Conservation (phyloP, 2,113 vertebrate genomes). For the Agelaius phoeniceus region DNA sequence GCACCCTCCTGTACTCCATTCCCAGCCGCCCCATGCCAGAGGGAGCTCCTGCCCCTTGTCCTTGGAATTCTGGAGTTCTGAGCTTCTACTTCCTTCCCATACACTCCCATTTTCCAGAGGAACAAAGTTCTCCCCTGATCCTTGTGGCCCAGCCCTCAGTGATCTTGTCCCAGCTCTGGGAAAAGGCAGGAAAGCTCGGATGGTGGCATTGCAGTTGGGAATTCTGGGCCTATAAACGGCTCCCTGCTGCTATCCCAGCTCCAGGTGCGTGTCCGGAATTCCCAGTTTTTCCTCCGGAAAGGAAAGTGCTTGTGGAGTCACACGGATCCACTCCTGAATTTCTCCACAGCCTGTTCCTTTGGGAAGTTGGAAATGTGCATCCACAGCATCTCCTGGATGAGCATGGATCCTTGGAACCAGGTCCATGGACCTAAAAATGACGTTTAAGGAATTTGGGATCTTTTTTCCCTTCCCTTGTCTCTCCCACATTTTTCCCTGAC, state of each 20-base stretch:
- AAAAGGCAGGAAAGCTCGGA: neutral
- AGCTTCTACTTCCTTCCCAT: neutral
- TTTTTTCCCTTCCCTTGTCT: neutral
- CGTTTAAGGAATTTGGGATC: neutral
- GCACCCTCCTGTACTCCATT: neutral
- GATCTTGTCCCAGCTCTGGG: accelerated
- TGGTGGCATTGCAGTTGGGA: neutral
- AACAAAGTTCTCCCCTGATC: neutral
- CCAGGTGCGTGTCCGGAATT: neutral
- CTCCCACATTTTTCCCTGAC: neutral
- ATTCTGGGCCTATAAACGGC: neutral
- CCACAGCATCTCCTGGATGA: accelerated
- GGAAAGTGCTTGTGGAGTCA: neutral
- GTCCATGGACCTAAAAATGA: neutral
- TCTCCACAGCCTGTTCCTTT: neutral
- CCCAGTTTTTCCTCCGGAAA: neutral
- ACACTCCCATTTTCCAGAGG: neutral
- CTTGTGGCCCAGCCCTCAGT: accelerated
- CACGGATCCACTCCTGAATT: neutral
- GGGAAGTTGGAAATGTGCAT: neutral
- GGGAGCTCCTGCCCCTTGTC: neutral
- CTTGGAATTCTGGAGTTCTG: neutral
- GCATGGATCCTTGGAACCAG: accelerated
- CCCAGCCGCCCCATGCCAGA: accelerated
- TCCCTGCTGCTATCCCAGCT: neutral